Base-by-base conservation (phyloP, 2,113 vertebrate genomes). In the Nothoprocta pentlandii region DNA sequence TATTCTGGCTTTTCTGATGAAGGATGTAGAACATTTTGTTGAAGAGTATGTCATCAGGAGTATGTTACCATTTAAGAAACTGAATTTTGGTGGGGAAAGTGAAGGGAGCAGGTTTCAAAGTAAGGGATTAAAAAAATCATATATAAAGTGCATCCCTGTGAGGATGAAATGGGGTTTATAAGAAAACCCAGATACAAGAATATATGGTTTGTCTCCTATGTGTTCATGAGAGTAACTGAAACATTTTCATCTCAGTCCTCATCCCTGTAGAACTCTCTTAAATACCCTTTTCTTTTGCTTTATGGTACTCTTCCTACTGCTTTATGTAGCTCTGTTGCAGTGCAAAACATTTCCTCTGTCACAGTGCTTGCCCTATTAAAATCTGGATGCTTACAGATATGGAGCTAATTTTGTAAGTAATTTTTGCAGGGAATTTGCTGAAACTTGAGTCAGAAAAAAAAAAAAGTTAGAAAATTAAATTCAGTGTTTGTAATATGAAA, bases 241-340 rank as follows among this genome's bases (percentile, higher is more conserved):
- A 26, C 8, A 5, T 77, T 92, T 83, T 90, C 30, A 67, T 74
- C 22, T 79, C 7, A 5, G 21, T 70, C 51, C 9, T 68, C 4
- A 8, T 86, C 80, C 34, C 8, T 4, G 0, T 54, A 67, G 54
- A 58, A 39, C 21, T 66, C 5, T 68, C 77, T 87, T 20, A 68
- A 94, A 34, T 90, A 28, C 25, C 71, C 25, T 75, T 58, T n/a
- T 16, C 17, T 53, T 87, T 93, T 91, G 23, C 15, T 93, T 90
- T 44, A 19, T 26, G 41, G 0, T 67, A 30, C 74, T 89, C 49
- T 49, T 49, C 49, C 49, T 49, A 3, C 46, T 92, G 23, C 16
- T 93, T 90, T 44, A 19, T 44, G 42, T 44, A 61, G 41, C 17
- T 74, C 47, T 70, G 32, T 78, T 87, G 36, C 10, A 20, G 70